Conservation (phyloP, 2,113 vertebrate species). For the Cebidichthys violaceus region DNA sequence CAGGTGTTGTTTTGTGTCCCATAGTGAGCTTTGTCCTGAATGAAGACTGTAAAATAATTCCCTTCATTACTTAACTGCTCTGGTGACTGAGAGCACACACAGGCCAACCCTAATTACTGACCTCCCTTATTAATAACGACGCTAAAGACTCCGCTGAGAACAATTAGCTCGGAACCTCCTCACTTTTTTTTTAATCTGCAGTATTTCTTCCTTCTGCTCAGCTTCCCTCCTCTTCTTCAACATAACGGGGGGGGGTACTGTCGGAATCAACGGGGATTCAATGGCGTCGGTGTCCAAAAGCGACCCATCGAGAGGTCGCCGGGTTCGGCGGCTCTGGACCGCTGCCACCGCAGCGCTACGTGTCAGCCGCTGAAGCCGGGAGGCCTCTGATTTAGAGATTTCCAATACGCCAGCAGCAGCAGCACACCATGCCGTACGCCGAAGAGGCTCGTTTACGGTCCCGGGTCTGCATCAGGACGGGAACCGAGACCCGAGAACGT, state of each 20-base stretch:
- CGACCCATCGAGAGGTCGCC: conserved; percentile 7
- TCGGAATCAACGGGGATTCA: conserved; percentile 51
- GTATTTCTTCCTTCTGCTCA: conserved; percentile 3
- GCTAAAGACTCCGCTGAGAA: conserved; percentile 14
- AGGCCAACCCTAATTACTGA: conserved; percentile 20
- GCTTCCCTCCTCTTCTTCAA: conserved; percentile 2
- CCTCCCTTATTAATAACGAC: conserved; percentile 12
- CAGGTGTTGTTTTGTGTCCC: background rate
- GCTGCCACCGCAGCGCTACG: conserved; percentile 7
- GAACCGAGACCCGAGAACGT: background rate
- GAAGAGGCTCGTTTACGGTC: conserved; percentile 18
- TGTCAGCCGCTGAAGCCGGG: conserved; percentile 34
- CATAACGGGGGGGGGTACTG: conserved; percentile 14
- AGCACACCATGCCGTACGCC: conserved; percentile 18
- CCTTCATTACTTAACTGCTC: background rate
- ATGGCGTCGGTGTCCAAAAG: conserved; percentile 34
- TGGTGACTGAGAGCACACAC: background rate
- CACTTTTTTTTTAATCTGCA: background rate
- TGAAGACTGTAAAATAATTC: background rate
- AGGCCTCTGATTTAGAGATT: conserved; percentile 55
- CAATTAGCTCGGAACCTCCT: conserved; percentile 7
- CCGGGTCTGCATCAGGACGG: conserved; percentile 27
- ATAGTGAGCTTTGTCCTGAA: background rate
- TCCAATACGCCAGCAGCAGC: conserved; percentile 34
- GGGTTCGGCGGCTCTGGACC: conserved; percentile 32